These are phyloP conservation scores for Ellobius talpinus DNA, from an alignment of 2,113 vertebrate species.

Conservation along the genomic window DNA sequence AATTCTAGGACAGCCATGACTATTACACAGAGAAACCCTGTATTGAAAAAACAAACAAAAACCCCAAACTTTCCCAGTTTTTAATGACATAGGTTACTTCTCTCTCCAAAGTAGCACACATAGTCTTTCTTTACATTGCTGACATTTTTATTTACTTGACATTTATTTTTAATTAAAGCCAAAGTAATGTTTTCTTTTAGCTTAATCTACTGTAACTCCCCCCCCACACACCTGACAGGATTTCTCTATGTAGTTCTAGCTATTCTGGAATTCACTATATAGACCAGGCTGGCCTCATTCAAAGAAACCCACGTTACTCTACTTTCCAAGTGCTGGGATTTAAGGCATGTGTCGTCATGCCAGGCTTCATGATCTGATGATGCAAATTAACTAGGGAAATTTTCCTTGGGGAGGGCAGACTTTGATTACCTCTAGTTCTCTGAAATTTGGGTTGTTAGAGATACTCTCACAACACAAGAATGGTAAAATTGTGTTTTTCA, in stretches of 20 bases:
- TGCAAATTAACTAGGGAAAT: neutral
- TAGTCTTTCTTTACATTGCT: slow-evolving; percentile 31
- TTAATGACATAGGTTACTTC: neutral
- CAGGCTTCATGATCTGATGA: neutral
- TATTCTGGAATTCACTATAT: neutral
- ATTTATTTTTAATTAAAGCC: neutral
- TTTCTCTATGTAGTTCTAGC: neutral
- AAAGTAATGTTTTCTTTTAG: slow-evolving; percentile 44
- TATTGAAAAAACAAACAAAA: neutral
- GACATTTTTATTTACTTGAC: neutral
- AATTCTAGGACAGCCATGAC: neutral
- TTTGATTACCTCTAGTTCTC: slow-evolving; percentile 42
- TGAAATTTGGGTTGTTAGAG: slow-evolving; percentile 34
- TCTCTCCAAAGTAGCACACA: neutral
- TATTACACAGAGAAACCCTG: neutral
- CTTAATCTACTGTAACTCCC: neutral
- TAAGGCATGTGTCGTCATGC: neutral
- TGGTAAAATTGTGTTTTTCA: slow-evolving; percentile 40
- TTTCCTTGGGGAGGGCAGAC: neutral
- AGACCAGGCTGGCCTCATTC: neutral
- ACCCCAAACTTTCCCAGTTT: neutral
- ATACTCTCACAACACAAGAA: neutral
- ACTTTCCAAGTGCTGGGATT: neutral
- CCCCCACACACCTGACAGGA: neutral
- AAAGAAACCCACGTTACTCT: neutral